phyloP scores from a whole-genome alignment of 2,797 vertebrate genomes.

The Tamandua tetradactyla region DNA sequence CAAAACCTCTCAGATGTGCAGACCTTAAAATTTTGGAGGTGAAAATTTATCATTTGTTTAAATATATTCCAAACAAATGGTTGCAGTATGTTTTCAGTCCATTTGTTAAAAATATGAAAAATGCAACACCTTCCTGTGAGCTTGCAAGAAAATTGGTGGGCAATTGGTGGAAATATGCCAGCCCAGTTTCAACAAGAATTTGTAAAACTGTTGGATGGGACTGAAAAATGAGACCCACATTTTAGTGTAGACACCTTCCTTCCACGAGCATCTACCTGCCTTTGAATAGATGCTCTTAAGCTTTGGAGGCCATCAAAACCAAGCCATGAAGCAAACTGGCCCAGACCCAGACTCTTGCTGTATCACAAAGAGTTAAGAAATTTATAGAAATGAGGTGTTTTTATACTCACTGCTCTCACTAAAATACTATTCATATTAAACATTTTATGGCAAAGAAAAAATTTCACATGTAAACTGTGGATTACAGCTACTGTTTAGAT shows the following conservation, averaged over 20 bases:
- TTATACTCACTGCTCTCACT: background rate
- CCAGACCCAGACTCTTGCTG: background rate
- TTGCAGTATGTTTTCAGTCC: background rate
- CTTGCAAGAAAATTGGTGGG: background rate
- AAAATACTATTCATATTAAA: background rate
- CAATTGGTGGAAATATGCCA: background rate
- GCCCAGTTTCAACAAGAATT: rapidly evolving
- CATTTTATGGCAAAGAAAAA: background rate
- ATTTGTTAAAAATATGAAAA: background rate
- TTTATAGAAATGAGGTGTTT: background rate
- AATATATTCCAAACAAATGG: background rate
- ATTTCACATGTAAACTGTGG: background rate
- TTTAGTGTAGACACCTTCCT: rapidly evolving
- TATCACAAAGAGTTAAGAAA: background rate
- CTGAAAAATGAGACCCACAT: background rate
- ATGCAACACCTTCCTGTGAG: rapidly evolving
- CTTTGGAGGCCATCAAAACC: background rate
- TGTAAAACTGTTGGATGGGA: background rate
- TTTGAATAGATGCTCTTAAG: background rate
- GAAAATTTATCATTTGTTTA: background rate
- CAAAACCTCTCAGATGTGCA: background rate
- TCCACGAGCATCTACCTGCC: too few species aligned
- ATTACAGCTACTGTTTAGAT: too few species aligned
- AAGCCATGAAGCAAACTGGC: background rate
- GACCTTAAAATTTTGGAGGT: background rate